These are phyloP conservation scores for Pomatostomus ruficeps DNA, from an alignment of 2,113 vertebrate genomes.

Conservation along the genomic window DNA sequence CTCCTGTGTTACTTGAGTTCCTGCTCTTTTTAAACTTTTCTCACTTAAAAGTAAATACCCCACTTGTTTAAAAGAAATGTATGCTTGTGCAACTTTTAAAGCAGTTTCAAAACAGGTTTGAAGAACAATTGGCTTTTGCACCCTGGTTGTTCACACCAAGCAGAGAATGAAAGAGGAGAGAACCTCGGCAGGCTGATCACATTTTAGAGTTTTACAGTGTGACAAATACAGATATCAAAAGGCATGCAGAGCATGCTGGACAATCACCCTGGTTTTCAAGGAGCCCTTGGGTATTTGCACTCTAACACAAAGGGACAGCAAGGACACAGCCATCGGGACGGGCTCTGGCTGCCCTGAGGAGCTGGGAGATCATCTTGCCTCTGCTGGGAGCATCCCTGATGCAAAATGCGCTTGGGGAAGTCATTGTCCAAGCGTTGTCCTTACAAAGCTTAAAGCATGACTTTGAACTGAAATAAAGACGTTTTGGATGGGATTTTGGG, in stretches of 20 bases:
- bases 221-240: not conserved
- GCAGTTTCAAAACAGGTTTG: not conserved
- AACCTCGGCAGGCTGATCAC: not conserved
- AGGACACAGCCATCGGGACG: rapidly evolving
- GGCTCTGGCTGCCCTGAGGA: not conserved
- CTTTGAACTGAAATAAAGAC: not conserved
- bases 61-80: not conserved
- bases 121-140: not conserved
- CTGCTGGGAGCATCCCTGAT: not conserved
- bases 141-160: not conserved
- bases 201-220: not conserved
- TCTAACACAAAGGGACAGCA: not conserved
- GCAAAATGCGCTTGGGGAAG: not conserved
- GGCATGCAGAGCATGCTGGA: not conserved
- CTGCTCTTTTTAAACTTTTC: not conserved
- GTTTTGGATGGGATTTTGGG: not conserved
- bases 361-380: not conserved
- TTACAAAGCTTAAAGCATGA: not conserved
- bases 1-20: not conserved
- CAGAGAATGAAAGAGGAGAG: not conserved
- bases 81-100: not conserved
- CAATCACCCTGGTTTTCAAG: not conserved
- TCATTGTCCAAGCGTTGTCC: not conserved
- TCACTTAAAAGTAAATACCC: not conserved
- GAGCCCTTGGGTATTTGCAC: not conserved